Base-by-base conservation (phyloP, 2,113 vertebrate species). In the Atrichornis clamosus region DNA sequence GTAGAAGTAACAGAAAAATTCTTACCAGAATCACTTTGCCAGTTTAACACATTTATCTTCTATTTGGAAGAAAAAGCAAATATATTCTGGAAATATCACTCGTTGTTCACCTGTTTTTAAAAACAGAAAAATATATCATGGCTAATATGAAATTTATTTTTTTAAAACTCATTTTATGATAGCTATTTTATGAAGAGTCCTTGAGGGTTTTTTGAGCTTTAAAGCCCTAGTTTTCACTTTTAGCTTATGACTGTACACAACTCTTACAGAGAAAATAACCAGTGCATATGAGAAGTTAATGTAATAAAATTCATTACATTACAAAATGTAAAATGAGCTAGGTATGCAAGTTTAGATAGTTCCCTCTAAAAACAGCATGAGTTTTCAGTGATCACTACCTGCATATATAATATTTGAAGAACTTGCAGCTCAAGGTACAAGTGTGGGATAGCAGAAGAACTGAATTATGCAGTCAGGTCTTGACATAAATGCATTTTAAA, bases 11-110 rank as follows among this genome's bases (percentile, higher is more conserved):
- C 11, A 52, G n/a, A 53, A 92, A 72, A 49, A 65, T 24, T 87
- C 95, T 97, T 94, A 97, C 96, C 96, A 96, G 80, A 92, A 84
- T 94, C 86, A 89, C 56, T 87, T 50, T 39, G n/a, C 44, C 89
- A 95, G 82, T 33, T 93, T 94, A 91, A 86, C 42, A 78, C 96
- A 97, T 97, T 72, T 89, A 95, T 86, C 32, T 76, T 91, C 89
- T 90, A 27, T 32, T 20, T 82, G 37, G 39, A 96, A 93, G 55
- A 32, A 74, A 70, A 91, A 42, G 11, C 26, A 95, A 84, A 74
- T 64, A 46, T 86, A 19, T 39, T 78, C 78, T 63, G 32, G 59
- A 56, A 95, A 59, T 72, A 60, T 4, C 70, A 62, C 68, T 30
- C 84, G 18, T 39, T 15, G 55, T 39, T 95, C 46, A 95, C 68